Evolutionary conservation across 2,888 invertebrate species (phyloP), one percentile per base, ranked within the genome.

Genomic region (Fragum sueziense): DNA sequence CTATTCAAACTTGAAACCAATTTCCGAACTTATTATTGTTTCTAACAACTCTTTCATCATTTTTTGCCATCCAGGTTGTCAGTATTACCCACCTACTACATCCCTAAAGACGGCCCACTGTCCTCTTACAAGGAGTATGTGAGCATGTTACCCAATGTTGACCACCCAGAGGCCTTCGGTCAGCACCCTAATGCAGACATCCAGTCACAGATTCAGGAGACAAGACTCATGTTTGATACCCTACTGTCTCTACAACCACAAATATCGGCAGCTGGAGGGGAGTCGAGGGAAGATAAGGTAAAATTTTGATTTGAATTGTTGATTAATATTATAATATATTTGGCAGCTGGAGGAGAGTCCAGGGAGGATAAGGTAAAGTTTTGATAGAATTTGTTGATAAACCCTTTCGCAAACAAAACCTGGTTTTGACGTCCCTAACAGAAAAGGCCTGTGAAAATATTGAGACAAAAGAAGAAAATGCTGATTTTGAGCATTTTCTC

Each of bases 171-270:
- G 94, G 96, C 96, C 0, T 96, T 97, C 88, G 97, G 97, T 0
- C 97, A 97, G 91, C 97, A 97, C 93, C 95, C 96, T 1, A 97
- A 97, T 88, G 97, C 97, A 0, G 97, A 97, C 91, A 97, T 98
- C 84, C 95, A 97, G 4, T 97, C 97, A 0, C 95, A 97, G 61
- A 97, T 97, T 57, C 96, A 96, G 90, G 97, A 97, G 90, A 96
- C 97, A 0, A 93, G 96, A 80, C 94, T 95, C 75, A 94, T 97
- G 92, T 97, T 97, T 90, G 95, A 96, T 71, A 97, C 97, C 0
- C 93, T 97, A 54, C 95, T 97, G 92, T 95, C 96, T 0, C 94
- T 97, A 85, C 96, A 97, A 87, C 95, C 96, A 9, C 96, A 96
- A 74, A 94, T 95, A 14, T 88, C 91, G 3, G 84, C 88, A 6